Percentiles rank a stretch among this genome's conserved stretches.
Conservation (phyloP, 1,140 invertebrate genomes). For the Meteorus sp. region DNA sequence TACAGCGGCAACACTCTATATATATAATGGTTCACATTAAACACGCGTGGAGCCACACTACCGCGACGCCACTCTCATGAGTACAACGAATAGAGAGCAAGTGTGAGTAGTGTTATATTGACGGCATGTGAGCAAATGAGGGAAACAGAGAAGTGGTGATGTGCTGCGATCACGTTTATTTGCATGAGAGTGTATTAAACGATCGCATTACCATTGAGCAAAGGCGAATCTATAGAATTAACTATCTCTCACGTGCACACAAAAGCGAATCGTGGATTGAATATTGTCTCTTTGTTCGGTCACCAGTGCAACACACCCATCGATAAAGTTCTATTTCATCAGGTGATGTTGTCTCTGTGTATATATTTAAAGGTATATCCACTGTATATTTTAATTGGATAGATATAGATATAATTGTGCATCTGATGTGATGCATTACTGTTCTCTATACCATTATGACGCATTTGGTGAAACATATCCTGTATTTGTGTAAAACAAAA, state of each 20-base stretch:
- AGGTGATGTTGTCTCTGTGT: neutral
- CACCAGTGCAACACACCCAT: conserved; percentile 1
- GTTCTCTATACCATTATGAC: no score
- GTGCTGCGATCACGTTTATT: no score
- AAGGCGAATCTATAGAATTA: conserved; percentile 28
- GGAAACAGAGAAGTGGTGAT: neutral
- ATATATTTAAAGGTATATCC: neutral
- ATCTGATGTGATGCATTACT: no score
- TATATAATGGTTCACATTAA: conserved; percentile 29
- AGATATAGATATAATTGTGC: no score
- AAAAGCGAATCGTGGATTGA: conserved; percentile 11
- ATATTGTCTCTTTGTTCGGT: conserved; percentile 17
- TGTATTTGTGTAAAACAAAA: no score
- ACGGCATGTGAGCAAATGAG: neutral
- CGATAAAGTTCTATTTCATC: conserved; percentile 10
- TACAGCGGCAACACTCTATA: conserved; percentile 21
- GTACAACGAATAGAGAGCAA: neutral
- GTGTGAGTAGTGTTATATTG: neutral
- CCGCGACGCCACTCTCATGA: neutral
- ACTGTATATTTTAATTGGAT: no score
- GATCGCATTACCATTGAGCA: conserved; percentile 27
- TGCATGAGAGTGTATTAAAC: conserved; percentile 29
- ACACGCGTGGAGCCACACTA: conserved; percentile 18
- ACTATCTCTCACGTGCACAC: conserved; percentile 25
- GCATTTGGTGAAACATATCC: no score